phyloP scores from a whole-genome alignment of 2,113 vertebrate genomes.

The Aspidoscelis tigris region DNA sequence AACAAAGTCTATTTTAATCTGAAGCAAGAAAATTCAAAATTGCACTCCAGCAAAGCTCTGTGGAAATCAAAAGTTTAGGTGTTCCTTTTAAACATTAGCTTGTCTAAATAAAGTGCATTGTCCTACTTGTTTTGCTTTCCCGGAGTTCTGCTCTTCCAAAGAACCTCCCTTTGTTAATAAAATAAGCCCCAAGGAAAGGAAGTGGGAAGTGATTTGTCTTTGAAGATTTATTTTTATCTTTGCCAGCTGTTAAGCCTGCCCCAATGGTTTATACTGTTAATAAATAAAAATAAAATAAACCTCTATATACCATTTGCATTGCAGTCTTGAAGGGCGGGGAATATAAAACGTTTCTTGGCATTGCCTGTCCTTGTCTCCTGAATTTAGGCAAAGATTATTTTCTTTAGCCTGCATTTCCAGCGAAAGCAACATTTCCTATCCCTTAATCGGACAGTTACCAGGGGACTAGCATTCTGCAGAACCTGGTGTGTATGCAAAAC shows the following conservation, averaged over 20 bases:
- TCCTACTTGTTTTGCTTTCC: not conserved
- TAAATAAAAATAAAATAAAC: constrained; percentile 31
- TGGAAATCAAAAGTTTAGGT: not conserved
- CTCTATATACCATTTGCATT: constrained; percentile 34
- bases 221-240: constrained; percentile 46
- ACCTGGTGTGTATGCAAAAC: constrained; percentile 52
- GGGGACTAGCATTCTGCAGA: constrained; percentile 30
- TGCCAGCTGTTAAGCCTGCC: constrained; percentile 29
- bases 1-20: not conserved
- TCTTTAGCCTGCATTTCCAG: constrained; percentile 29
- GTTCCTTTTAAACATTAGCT: not conserved
- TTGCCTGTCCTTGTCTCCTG: not conserved
- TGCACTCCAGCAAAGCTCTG: not conserved
- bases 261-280: constrained; percentile 28
- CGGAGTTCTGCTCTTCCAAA: constrained; percentile 10
- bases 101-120: not conserved
- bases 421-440: constrained; percentile 41
- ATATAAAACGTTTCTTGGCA: constrained; percentile 2
- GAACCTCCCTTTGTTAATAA: constrained; percentile 31
- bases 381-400: constrained; percentile 36
- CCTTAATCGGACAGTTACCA: constrained; percentile 42
- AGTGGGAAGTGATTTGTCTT: constrained; percentile 32
- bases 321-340: not conserved
- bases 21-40: not conserved
- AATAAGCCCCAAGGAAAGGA: constrained; percentile 25